phyloP scores from a whole-genome alignment of 2,888 invertebrate genomes.

The Bhutanitis thaidina region DNA sequence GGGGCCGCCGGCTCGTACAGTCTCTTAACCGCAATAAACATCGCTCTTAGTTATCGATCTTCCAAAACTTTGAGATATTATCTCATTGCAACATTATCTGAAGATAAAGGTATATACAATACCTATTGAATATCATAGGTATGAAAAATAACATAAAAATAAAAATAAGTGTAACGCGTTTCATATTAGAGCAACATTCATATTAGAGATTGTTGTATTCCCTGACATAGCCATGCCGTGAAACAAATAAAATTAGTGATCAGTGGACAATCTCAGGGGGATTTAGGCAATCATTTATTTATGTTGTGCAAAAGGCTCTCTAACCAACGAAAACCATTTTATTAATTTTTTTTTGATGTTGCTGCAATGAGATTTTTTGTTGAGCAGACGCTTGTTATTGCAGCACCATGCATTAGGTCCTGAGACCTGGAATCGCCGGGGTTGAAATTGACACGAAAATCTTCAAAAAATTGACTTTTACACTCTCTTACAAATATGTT shows the following conservation, averaged over 20 bases:
- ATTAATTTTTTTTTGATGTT: neutral
- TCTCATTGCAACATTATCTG: slow-evolving; percentile 32
- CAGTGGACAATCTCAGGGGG: neutral
- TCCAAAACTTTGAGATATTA: slow-evolving; percentile 25
- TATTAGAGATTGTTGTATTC: no score
- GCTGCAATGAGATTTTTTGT: no score
- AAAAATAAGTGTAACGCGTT: neutral
- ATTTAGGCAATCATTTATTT: neutral
- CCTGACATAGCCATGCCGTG: neutral
- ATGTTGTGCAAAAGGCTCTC: neutral
- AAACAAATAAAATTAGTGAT: neutral
- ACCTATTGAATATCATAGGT: neutral
- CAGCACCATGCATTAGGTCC: no score
- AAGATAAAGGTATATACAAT: neutral
- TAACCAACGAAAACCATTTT: neutral
- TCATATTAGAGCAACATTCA: neutral
- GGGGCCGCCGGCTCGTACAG: slow-evolving; percentile 85
- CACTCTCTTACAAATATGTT: no score
- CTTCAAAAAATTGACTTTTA: no score
- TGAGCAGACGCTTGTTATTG: no score
- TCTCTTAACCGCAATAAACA: slow-evolving; percentile 80
- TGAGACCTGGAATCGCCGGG: no score
- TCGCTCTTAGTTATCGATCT: slow-evolving; percentile 54
- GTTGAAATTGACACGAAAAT: no score
- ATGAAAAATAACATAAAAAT: slow-evolving; percentile 5